These are phyloP conservation scores for Chaetophractus vellerosus DNA, from an alignment of 2,797 vertebrate species.

Conservation along the genomic window DNA sequence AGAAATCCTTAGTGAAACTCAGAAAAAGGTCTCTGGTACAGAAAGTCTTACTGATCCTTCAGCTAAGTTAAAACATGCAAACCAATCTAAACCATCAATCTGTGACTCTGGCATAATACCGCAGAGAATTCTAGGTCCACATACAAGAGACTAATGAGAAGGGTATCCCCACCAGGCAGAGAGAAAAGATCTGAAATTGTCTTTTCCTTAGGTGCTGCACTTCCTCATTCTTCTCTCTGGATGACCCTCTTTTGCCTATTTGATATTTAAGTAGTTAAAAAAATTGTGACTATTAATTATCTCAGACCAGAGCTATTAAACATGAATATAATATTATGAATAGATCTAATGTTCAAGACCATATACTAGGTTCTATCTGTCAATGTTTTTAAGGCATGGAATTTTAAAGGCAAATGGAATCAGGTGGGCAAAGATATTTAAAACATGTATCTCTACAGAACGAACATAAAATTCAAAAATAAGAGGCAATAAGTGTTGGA, in stretches of 20 bases:
- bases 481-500: constrained; percentile 61
- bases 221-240: not conserved
- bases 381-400: constrained; percentile 8
- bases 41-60: constrained; percentile 3
- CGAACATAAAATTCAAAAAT: constrained; percentile 33
- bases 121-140: not conserved
- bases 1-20: not conserved
- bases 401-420: constrained; percentile 49
- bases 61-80: constrained; percentile 14
- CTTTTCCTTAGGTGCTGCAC: not conserved
- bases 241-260: not conserved
- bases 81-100: not conserved
- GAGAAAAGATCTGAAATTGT: not conserved
- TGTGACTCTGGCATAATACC: not conserved
- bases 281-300: constrained; percentile 41
- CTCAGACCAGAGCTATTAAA: constrained; percentile 59
- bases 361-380: constrained; percentile 50
- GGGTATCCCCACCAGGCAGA: not conserved
- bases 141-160: not conserved
- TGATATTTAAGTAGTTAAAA: not conserved
- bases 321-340: constrained; percentile 12
- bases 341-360: constrained; percentile 49
- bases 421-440: constrained; percentile 28
- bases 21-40: not conserved
- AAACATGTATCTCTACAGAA: not conserved